Conservation (phyloP, 2,888 invertebrate species). For the Acrobasis repandana region DNA sequence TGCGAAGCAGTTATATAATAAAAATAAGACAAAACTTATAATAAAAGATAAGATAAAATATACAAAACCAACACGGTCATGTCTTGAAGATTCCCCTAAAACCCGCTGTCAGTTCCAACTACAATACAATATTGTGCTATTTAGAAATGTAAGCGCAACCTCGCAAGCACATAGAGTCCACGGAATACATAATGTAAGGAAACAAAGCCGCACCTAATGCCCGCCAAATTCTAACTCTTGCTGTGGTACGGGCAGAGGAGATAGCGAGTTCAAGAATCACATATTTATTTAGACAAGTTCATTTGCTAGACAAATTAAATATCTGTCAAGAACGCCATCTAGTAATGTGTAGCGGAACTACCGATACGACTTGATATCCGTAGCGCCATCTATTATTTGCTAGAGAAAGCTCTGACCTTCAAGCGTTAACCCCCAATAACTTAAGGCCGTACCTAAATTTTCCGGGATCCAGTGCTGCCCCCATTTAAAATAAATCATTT, state of each 20-base stretch:
- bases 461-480: no score
- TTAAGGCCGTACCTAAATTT: no score
- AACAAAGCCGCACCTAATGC: slow-evolving; percentile 75
- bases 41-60: not conserved
- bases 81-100: slow-evolving; percentile 36
- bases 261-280: slow-evolving; percentile 1
- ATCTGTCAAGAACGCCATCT: no score
- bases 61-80: not conserved
- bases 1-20: no score
- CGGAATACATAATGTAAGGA: slow-evolving; percentile 72
- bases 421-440: no score
- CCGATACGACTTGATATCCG: no score
- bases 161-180: slow-evolving; percentile 49
- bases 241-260: slow-evolving; percentile 41
- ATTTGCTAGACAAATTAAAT: no score
- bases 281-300: not conserved
- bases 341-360: no score
- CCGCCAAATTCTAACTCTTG: slow-evolving; percentile 73
- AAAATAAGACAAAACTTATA: no score
- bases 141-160: slow-evolving; percentile 22
- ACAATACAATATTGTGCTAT: slow-evolving; percentile 17
- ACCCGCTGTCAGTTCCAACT: slow-evolving; percentile 13
- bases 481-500: no score
- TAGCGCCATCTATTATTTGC: no score
- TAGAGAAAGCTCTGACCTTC: no score